These are phyloP conservation scores for Trichacis sp. DNA, from an alignment of 2,888 invertebrate species.

Conservation along the genomic window DNA sequence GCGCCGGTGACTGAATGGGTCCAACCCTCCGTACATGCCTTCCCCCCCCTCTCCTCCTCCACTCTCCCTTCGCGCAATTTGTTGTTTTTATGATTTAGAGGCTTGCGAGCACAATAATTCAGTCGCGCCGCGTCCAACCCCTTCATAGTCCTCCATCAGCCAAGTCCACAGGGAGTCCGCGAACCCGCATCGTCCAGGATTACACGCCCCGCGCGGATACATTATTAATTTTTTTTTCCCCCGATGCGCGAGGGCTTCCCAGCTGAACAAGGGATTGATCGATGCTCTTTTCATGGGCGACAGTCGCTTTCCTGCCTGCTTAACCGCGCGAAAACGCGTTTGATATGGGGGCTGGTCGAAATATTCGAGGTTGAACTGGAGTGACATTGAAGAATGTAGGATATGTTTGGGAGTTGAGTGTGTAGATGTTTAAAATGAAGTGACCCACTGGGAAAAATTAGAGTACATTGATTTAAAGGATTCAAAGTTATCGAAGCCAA, in stretches of 20 bases:
- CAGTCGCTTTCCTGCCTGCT: not conserved
- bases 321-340: not conserved
- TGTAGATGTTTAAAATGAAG: no score
- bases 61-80: constrained; percentile 51
- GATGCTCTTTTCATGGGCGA: not conserved
- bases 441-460: no score
- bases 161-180: constrained; percentile 56
- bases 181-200: constrained; percentile 45
- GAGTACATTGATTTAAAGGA: no score
- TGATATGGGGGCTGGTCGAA: no score
- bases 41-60: not conserved
- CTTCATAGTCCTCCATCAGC: constrained; percentile 53
- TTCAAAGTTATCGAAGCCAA: no score
- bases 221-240: constrained; percentile 54
- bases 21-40: constrained; percentile 13
- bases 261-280: not conserved
- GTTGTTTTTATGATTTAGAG: constrained; percentile 65
- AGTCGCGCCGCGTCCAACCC: constrained; percentile 50
- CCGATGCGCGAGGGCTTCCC: constrained; percentile 6
- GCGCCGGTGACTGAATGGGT: constrained; percentile 26
- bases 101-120: constrained; percentile 59
- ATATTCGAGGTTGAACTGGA: no score
- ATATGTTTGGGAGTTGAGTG: no score
- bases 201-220: constrained; percentile 44
- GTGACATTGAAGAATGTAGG: no score